Evolutionary conservation across 2,113 vertebrate genomes (phyloP).

Genomic region (Anseranas semipalmata): DNA sequence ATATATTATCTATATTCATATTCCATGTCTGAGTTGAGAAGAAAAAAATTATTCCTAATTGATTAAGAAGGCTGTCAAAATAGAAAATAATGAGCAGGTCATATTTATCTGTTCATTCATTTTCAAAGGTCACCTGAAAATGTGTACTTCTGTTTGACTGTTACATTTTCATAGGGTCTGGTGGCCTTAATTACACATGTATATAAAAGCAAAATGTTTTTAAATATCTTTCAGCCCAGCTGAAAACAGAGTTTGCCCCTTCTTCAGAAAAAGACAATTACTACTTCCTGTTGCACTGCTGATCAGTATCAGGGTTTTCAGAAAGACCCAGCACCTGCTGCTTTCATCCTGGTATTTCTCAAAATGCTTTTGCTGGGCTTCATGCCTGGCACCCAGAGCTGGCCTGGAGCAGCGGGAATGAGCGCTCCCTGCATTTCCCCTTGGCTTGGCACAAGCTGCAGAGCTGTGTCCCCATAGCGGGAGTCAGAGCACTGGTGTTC

Average conservation of each 20-base stretch:
- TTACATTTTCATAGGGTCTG: neutral
- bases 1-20: neutral
- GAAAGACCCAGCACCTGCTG: neutral
- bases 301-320: neutral
- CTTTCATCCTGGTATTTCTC: neutral
- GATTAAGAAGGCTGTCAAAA: neutral
- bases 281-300: neutral
- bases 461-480: neutral
- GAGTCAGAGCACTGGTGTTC: neutral
- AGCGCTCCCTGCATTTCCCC: rapidly evolving
- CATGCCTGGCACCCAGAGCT: neutral
- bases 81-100: neutral
- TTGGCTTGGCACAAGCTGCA: neutral
- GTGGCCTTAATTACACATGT: neutral
- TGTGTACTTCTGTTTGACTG: neutral
- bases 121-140: neutral
- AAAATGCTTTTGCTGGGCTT: neutral
- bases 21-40: neutral
- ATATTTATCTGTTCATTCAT: neutral
- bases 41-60: neutral
- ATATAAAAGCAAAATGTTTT: neutral
- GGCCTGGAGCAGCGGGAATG: too few relatives aligned
- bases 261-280: neutral
- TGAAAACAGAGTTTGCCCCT: neutral
- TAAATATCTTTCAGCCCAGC: neutral